These are phyloP conservation scores for Butorides virescens DNA, from an alignment of 2,113 vertebrate species.

Conservation along the genomic window DNA sequence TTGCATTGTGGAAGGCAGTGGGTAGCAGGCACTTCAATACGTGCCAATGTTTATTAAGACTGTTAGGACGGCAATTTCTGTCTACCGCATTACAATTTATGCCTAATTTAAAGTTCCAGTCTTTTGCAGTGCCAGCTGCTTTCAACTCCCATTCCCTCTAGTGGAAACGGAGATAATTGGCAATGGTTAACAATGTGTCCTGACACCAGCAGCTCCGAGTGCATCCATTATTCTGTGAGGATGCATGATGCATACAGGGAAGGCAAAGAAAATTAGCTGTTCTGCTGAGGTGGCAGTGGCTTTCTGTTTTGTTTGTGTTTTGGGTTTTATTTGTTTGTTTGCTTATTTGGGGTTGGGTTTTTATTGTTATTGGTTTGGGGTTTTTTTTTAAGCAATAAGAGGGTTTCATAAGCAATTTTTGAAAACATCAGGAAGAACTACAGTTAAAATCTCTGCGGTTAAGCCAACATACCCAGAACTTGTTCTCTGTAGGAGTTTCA, in stretches of 20 bases:
- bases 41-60: neutral
- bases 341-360: neutral
- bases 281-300: neutral
- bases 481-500: neutral
- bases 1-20: neutral
- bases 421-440: neutral
- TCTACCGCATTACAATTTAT: slow-evolving; percentile 1
- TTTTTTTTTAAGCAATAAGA: neutral
- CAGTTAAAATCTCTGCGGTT: neutral
- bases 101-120: slow-evolving; percentile 11
- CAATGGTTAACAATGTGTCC: neutral
- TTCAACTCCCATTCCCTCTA: neutral
- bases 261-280: neutral
- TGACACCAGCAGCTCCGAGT: neutral
- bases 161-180: slow-evolving; percentile 20
- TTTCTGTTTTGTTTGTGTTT: neutral
- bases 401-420: neutral
- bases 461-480: neutral
- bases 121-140: neutral
- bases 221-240: neutral
- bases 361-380: rapidly evolving
- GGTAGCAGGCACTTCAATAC: neutral
- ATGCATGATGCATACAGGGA: neutral
- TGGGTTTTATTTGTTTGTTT: neutral
- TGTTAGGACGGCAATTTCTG: neutral